A percentile compares a stretch with the other conserved stretches of the same genome.
Conservation (phyloP, 92 coral and sea anemone genomes). For the Pocillopora meandrina region DNA sequence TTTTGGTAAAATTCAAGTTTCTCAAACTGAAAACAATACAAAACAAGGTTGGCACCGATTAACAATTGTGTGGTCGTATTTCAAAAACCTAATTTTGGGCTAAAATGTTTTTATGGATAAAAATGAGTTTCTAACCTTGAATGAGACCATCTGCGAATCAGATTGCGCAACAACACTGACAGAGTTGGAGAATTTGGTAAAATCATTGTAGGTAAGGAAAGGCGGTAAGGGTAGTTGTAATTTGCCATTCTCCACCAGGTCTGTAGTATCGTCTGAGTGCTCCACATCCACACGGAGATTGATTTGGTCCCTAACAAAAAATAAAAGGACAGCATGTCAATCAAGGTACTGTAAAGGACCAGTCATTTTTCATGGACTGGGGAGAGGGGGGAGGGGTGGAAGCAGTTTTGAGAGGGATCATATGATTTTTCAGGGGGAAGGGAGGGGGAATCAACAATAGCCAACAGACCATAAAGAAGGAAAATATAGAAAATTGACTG, state of each 20-base stretch:
- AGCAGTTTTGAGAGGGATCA: too few relatives aligned
- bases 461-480: too few relatives aligned
- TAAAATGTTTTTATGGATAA: too few relatives aligned
- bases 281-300: conserved; percentile 21
- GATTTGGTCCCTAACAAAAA: conserved; percentile 19
- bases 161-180: not conserved
- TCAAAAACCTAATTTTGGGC: too few relatives aligned
- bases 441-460: too few relatives aligned
- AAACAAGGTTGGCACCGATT: not conserved
- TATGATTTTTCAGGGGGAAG: too few relatives aligned
- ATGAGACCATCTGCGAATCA: not conserved
- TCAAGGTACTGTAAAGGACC: too few relatives aligned
- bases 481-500: too few relatives aligned
- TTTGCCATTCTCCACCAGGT: conserved; percentile 41
- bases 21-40: conserved; percentile 47
- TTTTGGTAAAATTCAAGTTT: conserved; percentile 30
- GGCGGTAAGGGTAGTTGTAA: conserved; percentile 44
- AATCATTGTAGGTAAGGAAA: conserved; percentile 19
- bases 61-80: not conserved
- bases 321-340: not conserved
- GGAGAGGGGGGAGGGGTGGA: too few relatives aligned
- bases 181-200: not conserved
- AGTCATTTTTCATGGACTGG: too few relatives aligned
- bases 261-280: conserved; percentile 50
- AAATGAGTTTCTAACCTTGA: conserved; percentile 9